phyloP scores from a whole-genome alignment of 2,888 invertebrate species.

The Dastarcus helophoroides region DNA sequence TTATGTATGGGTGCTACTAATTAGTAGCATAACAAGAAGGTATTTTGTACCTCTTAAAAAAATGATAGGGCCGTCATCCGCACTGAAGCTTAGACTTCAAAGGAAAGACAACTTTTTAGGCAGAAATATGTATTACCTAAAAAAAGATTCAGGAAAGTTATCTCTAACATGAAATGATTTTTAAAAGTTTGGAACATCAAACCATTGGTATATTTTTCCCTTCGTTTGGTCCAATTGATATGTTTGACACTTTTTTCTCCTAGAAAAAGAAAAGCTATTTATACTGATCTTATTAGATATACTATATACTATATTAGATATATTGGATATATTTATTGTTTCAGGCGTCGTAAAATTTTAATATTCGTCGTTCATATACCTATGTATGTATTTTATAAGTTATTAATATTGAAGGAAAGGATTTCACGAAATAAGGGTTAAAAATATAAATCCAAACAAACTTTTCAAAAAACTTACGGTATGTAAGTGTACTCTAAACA shows the following conservation, averaged over 20 bases:
- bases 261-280: slow-evolving; percentile 24
- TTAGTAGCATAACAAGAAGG: too few relatives aligned
- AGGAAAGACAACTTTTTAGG: slow-evolving; percentile 1
- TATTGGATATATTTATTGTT: slow-evolving; percentile 2
- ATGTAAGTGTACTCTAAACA: slow-evolving; percentile 34
- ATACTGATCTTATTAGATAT: slow-evolving; percentile 26
- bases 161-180: background rate
- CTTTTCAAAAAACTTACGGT: slow-evolving; percentile 46
- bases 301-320: too few relatives aligned
- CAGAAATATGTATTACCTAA: background rate
- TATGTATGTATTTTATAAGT: too few relatives aligned
- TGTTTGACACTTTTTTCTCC: slow-evolving; percentile 35
- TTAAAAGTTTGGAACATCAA: slow-evolving; percentile 42
- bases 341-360: slow-evolving; percentile 26
- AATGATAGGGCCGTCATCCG: too few relatives aligned
- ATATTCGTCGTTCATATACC: too few relatives aligned
- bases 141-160: slow-evolving; percentile 8
- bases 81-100: too few relatives aligned
- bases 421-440: too few relatives aligned
- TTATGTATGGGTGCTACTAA: too few relatives aligned
- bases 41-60: too few relatives aligned
- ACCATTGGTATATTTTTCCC: slow-evolving; percentile 43
- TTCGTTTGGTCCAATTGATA: slow-evolving; percentile 36
- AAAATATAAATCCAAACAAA: too few relatives aligned
- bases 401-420: too few relatives aligned